phyloP scores from a whole-genome alignment of 1,140 invertebrate species.

The Drosophila serrata region DNA sequence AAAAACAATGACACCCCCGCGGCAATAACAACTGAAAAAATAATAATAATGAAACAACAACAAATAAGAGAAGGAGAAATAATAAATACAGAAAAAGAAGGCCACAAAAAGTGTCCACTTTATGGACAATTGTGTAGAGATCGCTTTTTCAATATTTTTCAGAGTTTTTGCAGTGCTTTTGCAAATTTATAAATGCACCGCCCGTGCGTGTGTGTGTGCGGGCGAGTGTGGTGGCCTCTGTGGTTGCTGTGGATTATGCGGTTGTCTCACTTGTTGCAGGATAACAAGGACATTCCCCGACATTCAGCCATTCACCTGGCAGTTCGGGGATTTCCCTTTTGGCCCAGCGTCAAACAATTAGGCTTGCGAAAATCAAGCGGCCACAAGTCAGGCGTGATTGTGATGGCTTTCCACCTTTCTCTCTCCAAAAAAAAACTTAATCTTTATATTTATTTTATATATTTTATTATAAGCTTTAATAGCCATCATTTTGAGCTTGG shows the following conservation, averaged over 20 bases:
- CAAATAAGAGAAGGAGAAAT: not conserved
- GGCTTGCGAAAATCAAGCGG: slow-evolving; percentile 17
- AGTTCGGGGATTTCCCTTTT: not conserved
- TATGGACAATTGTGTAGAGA: slow-evolving; percentile 72
- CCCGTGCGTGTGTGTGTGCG: slow-evolving; percentile 12
- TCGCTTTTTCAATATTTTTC: slow-evolving; percentile 80
- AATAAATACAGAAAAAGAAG: slow-evolving; percentile 28
- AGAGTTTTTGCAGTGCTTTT: slow-evolving; percentile 59
- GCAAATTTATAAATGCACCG: slow-evolving; percentile 74
- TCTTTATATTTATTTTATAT: not conserved
- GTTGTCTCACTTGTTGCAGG: slow-evolving; percentile 74
- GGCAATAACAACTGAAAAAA: slow-evolving; percentile 28
- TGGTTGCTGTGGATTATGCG: slow-evolving; percentile 78
- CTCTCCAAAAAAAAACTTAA: not conserved
- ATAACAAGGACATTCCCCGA: slow-evolving; percentile 12
- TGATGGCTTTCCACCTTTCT: not conserved
- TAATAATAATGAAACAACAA: slow-evolving; percentile 2
- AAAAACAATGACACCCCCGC: slow-evolving; percentile 47
- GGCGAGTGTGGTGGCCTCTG: slow-evolving; percentile 67
- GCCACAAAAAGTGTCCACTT: slow-evolving; percentile 38
- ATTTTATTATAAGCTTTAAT: not conserved
- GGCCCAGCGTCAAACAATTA: slow-evolving; percentile 11
- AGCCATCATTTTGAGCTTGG: not conserved
- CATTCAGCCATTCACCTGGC: slow-evolving; percentile 16
- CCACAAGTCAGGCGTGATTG: slow-evolving; percentile 15